Evolutionary conservation across 2,113 vertebrate genomes (phyloP).

Genomic region (Nestor notabilis): DNA sequence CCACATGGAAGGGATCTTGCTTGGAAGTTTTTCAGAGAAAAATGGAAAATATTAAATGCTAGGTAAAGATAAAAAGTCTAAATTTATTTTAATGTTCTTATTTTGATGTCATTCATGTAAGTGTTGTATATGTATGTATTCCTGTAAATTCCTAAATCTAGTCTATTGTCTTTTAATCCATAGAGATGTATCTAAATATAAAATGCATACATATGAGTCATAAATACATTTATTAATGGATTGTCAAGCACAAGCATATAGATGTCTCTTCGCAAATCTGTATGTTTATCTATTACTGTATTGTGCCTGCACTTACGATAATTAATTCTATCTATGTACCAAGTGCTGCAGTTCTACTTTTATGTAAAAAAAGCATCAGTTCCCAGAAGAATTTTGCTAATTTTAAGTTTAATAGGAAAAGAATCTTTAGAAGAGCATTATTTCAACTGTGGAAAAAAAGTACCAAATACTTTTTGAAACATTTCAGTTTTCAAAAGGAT

Average conservation of each 20-base stretch:
- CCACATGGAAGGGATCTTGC: conserved; percentile 93
- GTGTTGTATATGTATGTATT: neutral
- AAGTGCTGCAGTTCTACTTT: neutral
- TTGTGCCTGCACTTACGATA: neutral
- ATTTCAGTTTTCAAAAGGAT: neutral
- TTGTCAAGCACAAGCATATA: neutral
- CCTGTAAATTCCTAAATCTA: neutral
- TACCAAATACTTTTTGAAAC: neutral
- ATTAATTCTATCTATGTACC: neutral
- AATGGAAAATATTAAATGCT: conserved; percentile 93
- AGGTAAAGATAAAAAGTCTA: conserved; percentile 78
- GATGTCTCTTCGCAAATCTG: neutral
- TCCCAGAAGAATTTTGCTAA: neutral
- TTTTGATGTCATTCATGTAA: neutral
- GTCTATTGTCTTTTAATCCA: neutral
- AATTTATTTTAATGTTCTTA: neutral
- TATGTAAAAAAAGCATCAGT: neutral
- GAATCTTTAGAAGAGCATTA: neutral
- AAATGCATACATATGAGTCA: neutral
- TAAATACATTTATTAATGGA: neutral
- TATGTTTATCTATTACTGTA: neutral
- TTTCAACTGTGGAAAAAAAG: neutral
- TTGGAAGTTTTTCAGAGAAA: conserved; percentile 95
- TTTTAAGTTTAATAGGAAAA: neutral
- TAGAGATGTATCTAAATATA: neutral